Percentiles rank a stretch among this genome's conserved stretches.
Evolutionary conservation across 2,888 invertebrate species (phyloP).

Genomic region (Nyleta sp.): DNA sequence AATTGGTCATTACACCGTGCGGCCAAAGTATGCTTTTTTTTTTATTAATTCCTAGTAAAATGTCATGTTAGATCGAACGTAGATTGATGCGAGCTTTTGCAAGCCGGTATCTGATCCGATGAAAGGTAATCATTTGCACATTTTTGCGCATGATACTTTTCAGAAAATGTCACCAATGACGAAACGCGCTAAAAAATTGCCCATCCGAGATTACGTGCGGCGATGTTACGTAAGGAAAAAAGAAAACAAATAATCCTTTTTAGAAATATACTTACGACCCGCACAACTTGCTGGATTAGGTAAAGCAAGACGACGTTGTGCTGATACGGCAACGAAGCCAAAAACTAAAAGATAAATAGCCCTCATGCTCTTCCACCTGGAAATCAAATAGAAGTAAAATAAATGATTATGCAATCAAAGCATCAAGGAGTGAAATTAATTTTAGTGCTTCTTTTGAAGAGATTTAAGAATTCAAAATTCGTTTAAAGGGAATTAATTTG

Average conservation of each 20-base stretch:
- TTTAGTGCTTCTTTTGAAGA: no score
- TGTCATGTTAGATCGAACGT: constrained; percentile 31
- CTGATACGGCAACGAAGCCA: constrained; percentile 87
- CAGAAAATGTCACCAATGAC: constrained; percentile 13
- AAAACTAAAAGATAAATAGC: constrained; percentile 85
- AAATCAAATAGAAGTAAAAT: constrained; percentile 56
- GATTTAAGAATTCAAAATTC: no score
- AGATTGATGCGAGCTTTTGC: constrained; percentile 38
- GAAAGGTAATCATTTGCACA: constrained; percentile 27
- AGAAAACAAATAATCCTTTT: neutral
- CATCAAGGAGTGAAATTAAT: no score
- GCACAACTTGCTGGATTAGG: constrained; percentile 95
- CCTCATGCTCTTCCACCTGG: constrained; percentile 74
- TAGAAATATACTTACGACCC: constrained; percentile 87
- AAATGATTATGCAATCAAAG: neutral
- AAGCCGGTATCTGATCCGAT: neutral
- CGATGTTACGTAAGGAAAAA: constrained; percentile 2
- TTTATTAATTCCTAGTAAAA: constrained; percentile 42
- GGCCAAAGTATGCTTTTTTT: constrained; percentile 37
- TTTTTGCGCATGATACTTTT: constrained; percentile 7
- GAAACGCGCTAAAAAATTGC: constrained; percentile 10
- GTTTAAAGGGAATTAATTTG: no score
- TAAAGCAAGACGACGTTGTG: constrained; percentile 92
- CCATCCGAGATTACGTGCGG: no score
- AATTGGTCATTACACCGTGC: constrained; percentile 42